Evolutionary conservation across 1,140 invertebrate species (phyloP).

Genomic region (Matsumurasca onukii): DNA sequence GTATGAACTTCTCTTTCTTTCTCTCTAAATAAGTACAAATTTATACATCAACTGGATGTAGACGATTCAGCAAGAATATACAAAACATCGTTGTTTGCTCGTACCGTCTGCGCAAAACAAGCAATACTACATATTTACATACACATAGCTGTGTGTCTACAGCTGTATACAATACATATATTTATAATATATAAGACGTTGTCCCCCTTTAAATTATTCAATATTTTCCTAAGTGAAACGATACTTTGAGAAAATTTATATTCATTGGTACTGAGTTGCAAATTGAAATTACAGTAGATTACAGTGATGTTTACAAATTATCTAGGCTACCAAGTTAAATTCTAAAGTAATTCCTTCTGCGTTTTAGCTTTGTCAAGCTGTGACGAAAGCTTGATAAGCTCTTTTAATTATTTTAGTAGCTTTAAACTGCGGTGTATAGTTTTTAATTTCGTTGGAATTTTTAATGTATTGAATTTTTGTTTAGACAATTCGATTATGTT

Average conservation of each 20-base stretch:
- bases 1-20: not conserved
- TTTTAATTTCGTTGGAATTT: too few species aligned
- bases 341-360: not conserved
- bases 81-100: not conserved
- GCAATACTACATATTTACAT: not conserved
- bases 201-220: slow-evolving; percentile 7
- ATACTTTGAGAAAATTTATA: too few species aligned
- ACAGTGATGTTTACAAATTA: not conserved
- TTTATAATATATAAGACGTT: slow-evolving; percentile 18
- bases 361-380: not conserved
- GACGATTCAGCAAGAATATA: too few species aligned
- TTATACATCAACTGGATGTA: not conserved
- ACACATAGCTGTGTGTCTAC: not conserved
- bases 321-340: not conserved
- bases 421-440: too few species aligned
- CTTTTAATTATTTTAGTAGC: not conserved
- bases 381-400: not conserved
- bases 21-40: not conserved
- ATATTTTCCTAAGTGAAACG: too few species aligned
- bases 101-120: not conserved
- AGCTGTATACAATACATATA: slow-evolving; percentile 10
- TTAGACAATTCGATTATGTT: too few species aligned
- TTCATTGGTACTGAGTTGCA: not conserved
- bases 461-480: too few species aligned
- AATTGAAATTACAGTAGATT: not conserved